A percentile compares a stretch with the other conserved stretches of the same genome.
Conservation (phyloP, 2,113 vertebrate genomes). For the Gobiocypris rarus region DNA sequence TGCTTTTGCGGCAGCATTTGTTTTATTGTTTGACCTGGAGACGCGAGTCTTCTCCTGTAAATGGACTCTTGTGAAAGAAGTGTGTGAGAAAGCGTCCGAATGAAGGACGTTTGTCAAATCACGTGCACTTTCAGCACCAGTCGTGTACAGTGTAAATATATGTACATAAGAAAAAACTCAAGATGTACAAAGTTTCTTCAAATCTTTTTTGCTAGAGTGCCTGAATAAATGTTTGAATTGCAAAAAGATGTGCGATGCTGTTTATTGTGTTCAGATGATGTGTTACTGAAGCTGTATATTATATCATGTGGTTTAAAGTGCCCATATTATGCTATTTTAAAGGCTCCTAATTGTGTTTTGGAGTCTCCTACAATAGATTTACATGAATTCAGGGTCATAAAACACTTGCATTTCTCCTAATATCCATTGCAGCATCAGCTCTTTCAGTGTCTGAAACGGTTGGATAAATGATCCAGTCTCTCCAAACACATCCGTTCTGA, state of each 20-base stretch:
- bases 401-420: too few species aligned
- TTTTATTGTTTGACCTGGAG: not conserved
- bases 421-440: too few species aligned
- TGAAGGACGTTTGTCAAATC: not conserved
- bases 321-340: too few species aligned
- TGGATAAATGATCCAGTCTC: too few species aligned
- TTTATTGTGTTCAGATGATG: not conserved
- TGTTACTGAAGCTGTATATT: not conserved
- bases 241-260: conserved; percentile 52
- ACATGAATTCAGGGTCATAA: too few species aligned
- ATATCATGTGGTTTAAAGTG: not conserved
- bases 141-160: conserved; percentile 76
- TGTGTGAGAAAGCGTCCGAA: not conserved
- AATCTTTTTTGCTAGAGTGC: conserved; percentile 62
- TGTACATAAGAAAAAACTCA: conserved; percentile 60
- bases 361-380: too few species aligned
- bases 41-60: not conserved
- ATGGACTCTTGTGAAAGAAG: not conserved
- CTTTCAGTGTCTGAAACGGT: too few species aligned
- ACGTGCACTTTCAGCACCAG: too few species aligned
- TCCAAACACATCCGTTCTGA: too few species aligned
- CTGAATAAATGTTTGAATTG: conserved; percentile 72
- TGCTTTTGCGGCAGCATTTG: not conserved
- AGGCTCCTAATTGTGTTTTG: too few species aligned
- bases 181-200: conserved; percentile 68